Conservation (phyloP, 1,140 invertebrate genomes). For the Rhyzopertha dominica region DNA sequence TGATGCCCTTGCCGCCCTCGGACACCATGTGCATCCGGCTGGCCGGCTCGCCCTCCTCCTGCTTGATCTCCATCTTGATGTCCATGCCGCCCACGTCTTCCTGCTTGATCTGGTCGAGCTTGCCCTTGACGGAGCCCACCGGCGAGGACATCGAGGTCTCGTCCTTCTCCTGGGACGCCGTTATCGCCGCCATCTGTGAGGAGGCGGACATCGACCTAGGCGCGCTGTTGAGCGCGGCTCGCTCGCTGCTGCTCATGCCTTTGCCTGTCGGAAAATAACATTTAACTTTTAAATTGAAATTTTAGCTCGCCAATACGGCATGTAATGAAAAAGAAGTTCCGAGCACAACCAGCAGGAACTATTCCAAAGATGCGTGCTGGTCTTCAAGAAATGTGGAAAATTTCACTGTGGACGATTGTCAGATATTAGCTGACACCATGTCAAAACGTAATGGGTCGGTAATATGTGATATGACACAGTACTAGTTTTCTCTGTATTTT, state of each 20-base stretch:
- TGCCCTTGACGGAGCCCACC: slow-evolving; percentile 51
- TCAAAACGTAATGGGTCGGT: too few relatives aligned
- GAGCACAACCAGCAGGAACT: too few relatives aligned
- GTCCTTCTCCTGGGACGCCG: slow-evolving; percentile 59
- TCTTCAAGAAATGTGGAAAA: too few relatives aligned
- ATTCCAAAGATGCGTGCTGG: too few relatives aligned
- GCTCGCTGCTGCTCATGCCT: slow-evolving; percentile 44
- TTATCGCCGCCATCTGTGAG: slow-evolving; percentile 66
- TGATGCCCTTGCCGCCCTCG: slow-evolving; percentile 60
- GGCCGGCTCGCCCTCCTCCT: slow-evolving; percentile 57
- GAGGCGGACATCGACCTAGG: slow-evolving; percentile 54
- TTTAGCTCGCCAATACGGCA: too few relatives aligned
- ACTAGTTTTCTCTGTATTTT: too few relatives aligned
- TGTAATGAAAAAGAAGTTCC: too few relatives aligned
- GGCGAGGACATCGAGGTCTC: slow-evolving; percentile 62
- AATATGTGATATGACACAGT: too few relatives aligned
- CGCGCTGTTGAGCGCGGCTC: slow-evolving; percentile 48
- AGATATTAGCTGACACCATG: too few relatives aligned
- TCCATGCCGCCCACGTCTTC: slow-evolving; percentile 51
- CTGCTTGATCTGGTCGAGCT: slow-evolving; percentile 61
- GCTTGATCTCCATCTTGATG: slow-evolving; percentile 52
- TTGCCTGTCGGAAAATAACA: slow-evolving; percentile 43
- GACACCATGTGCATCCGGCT: slow-evolving; percentile 49
- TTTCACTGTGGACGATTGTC: too few relatives aligned
- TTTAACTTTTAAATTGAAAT: neutral